phyloP scores from a whole-genome alignment of 2,797 vertebrate genomes.

The Geotrypetes seraphini region DNA sequence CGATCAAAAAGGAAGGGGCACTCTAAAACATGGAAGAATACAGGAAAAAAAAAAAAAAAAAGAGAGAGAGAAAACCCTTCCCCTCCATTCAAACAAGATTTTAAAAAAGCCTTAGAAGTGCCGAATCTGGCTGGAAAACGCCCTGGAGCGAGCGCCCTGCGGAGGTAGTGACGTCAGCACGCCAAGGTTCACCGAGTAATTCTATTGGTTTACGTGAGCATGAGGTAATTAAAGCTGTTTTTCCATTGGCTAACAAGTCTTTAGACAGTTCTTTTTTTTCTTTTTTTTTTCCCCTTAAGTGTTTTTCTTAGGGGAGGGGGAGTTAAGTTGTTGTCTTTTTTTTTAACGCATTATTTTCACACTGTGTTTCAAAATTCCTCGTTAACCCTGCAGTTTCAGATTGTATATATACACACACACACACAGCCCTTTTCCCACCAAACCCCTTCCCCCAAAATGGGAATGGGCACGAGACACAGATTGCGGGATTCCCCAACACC shows the following conservation, averaged over 20 bases:
- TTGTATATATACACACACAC: no score
- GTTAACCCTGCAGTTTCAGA: no score
- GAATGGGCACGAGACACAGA: no score
- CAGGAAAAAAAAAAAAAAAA: neutral
- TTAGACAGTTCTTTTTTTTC: no score
- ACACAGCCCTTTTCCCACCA: no score
- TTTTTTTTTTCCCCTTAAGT: no score
- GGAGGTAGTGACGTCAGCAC: conserved; percentile 41
- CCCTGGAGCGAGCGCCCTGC: conserved; percentile 22
- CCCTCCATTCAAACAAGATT: neutral
- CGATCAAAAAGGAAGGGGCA: neutral
- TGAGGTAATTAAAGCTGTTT: conserved; percentile 52
- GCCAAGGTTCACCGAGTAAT: conserved; percentile 34
- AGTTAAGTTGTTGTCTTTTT: conserved; percentile 16
- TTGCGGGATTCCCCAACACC: no score
- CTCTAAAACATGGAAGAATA: neutral
- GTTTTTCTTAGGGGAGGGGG: conserved; percentile 6
- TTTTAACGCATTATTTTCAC: no score
- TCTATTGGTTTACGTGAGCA: conserved; percentile 54
- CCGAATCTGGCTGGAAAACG: conserved; percentile 11
- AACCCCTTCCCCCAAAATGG: conserved; percentile 14
- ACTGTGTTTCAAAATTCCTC: no score
- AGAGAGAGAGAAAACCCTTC: neutral
- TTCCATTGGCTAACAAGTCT: conserved; percentile 29
- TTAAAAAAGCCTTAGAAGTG: neutral